phyloP scores from a whole-genome alignment of 2,888 invertebrate species.

The Lampropteryx suffumata region DNA sequence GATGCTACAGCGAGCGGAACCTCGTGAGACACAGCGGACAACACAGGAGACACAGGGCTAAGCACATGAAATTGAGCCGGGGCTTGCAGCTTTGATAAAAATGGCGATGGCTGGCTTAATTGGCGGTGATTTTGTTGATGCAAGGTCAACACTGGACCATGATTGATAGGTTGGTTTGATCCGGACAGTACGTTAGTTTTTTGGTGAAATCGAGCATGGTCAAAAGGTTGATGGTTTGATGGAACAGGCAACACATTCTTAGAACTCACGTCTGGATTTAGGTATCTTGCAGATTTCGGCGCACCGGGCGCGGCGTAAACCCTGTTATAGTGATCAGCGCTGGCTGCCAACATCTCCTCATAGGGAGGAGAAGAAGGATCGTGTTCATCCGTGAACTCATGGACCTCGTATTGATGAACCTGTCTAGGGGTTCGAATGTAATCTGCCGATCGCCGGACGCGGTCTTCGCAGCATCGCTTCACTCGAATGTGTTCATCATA shows the following conservation, averaged over 20 bases:
- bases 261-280: slow-evolving; percentile 32
- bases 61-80: slow-evolving; percentile 33
- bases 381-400: slow-evolving; percentile 62
- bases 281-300: slow-evolving; percentile 29
- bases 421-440: slow-evolving; percentile 56
- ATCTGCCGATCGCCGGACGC: slow-evolving; percentile 46
- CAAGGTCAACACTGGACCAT: not conserved
- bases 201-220: slow-evolving; percentile 7
- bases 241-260: slow-evolving; percentile 23
- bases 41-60: slow-evolving; percentile 33
- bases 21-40: slow-evolving; percentile 27
- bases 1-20: slow-evolving; percentile 41
- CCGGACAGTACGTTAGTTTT: not conserved
- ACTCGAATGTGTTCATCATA: slow-evolving; percentile 61
- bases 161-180: slow-evolving; percentile 6
- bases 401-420: slow-evolving; percentile 72
- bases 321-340: slow-evolving; percentile 71
- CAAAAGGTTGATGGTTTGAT: slow-evolving; percentile 15
- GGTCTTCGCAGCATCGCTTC: slow-evolving; percentile 53
- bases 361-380: slow-evolving; percentile 57
- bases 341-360: slow-evolving; percentile 74
- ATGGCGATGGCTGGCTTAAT: slow-evolving; percentile 12
- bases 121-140: slow-evolving; percentile 3
- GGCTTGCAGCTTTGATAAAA: slow-evolving; percentile 9
- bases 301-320: slow-evolving; percentile 50